Conservation (phyloP, 35 echinoderm and acorn worm genomes). For the Amphiura filiformis region DNA sequence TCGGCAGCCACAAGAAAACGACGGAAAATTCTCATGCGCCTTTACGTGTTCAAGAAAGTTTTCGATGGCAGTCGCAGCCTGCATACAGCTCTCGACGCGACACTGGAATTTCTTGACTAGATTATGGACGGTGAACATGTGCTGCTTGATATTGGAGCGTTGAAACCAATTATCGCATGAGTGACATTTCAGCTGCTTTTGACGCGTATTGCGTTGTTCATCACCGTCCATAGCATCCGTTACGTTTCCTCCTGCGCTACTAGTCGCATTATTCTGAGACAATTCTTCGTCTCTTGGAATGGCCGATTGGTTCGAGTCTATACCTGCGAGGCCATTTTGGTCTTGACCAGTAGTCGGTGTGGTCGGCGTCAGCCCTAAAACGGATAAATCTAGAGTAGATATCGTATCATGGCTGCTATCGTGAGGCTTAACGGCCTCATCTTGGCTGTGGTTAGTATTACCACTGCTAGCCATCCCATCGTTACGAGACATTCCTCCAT, state of each 20-base stretch:
- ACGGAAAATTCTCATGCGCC: slow-evolving; percentile 30
- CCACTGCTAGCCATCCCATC: no score
- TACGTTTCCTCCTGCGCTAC: no score
- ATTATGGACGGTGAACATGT: slow-evolving; percentile 75
- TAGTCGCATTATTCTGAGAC: no score
- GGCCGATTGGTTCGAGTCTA: no score
- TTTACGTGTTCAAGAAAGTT: slow-evolving; percentile 60
- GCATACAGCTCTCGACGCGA: slow-evolving; percentile 47
- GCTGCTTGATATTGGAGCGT: slow-evolving; percentile 43
- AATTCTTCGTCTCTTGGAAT: no score
- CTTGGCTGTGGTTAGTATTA: background rate
- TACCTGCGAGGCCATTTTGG: no score
- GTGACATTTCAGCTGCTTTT: slow-evolving; percentile 71
- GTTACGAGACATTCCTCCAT: no score
- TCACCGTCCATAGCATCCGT: no score
- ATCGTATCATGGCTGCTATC: background rate
- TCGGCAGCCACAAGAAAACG: slow-evolving; percentile 82
- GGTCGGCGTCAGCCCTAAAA: slow-evolving; percentile 55
- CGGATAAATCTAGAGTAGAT: slow-evolving; percentile 56
- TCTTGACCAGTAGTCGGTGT: background rate
- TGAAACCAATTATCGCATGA: slow-evolving; percentile 68
- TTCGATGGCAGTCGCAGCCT: slow-evolving; percentile 33
- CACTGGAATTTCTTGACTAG: slow-evolving; percentile 85
- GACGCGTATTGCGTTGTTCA: background rate
- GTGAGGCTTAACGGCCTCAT: background rate